Evolutionary conservation across 1,140 invertebrate genomes (phyloP).

Genomic region (Musca vetustissima): DNA sequence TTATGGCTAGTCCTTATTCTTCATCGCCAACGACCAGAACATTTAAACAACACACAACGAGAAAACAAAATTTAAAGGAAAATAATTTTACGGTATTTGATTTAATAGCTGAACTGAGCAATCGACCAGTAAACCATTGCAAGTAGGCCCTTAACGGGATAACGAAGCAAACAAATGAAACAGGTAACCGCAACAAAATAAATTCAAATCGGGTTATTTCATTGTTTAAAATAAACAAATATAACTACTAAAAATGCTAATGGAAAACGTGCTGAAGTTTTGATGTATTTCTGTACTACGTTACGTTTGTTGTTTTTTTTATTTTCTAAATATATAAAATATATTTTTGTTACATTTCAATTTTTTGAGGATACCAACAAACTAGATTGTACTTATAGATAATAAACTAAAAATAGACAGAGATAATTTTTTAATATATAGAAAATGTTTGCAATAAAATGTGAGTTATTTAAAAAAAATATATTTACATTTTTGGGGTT

Average conservation of each 20-base stretch:
- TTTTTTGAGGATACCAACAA: no score
- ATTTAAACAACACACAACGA: background rate
- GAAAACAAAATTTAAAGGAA: slow-evolving; percentile 2
- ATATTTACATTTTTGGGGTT: no score
- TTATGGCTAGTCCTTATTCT: background rate
- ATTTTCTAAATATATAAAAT: no score
- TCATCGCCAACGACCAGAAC: background rate
- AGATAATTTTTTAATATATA: no score
- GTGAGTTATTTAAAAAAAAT: no score
- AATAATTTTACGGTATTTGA: slow-evolving; percentile 22
- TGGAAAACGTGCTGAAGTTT: slow-evolving; percentile 18
- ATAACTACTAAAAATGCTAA: slow-evolving; percentile 21
- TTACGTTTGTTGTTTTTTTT: no score
- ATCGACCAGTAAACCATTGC: background rate
- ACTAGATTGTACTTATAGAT: no score
- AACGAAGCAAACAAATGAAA: background rate
- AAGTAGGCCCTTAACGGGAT: background rate
- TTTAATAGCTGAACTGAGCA: slow-evolving; percentile 2
- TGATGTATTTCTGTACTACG: background rate
- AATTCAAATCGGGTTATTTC: background rate
- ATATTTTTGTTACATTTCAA: no score
- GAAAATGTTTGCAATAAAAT: no score
- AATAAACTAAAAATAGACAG: no score
- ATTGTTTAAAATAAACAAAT: slow-evolving; percentile 10
- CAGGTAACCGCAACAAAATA: slow-evolving; percentile 3